Conservation (phyloP, 2,113 vertebrate species). For the Halichoeres trimaculatus region DNA sequence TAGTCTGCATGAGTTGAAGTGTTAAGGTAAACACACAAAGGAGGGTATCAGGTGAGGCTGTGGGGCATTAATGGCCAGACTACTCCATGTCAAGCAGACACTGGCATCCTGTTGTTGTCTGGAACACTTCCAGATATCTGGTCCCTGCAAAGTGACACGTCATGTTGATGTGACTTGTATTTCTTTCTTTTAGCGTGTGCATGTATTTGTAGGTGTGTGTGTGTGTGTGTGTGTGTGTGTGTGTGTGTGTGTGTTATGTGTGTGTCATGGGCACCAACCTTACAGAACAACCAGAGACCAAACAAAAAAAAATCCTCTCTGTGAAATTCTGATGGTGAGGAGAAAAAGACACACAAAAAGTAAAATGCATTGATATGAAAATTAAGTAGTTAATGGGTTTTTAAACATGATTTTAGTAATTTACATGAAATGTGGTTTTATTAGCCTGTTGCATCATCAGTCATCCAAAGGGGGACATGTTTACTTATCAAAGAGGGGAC, state of each 20-base stretch:
- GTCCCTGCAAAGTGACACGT: slow-evolving; percentile 1
- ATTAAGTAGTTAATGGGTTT: too few relatives aligned
- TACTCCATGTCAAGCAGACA: slow-evolving; percentile 35
- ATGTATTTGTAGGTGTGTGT: not conserved
- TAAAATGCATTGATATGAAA: too few relatives aligned
- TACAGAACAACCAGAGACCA: slow-evolving; percentile 69
- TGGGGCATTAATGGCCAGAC: not conserved
- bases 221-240: slow-evolving; percentile 32
- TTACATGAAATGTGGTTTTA: too few relatives aligned
- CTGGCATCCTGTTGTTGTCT: slow-evolving; percentile 53
- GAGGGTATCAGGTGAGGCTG: slow-evolving; percentile 34
- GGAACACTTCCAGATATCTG: slow-evolving; percentile 36
- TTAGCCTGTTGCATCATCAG: too few relatives aligned
- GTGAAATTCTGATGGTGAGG: slow-evolving; percentile 34
- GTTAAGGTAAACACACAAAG: slow-evolving; percentile 16
- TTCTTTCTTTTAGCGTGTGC: not conserved
- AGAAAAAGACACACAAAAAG: slow-evolving; percentile 8
- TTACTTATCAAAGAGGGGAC: too few relatives aligned
- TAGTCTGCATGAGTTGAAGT: not conserved
- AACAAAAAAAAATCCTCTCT: slow-evolving; percentile 57
- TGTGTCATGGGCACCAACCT: slow-evolving; percentile 53
- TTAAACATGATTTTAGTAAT: too few relatives aligned
- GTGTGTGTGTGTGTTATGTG: slow-evolving; percentile 29
- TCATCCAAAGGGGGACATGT: too few relatives aligned
- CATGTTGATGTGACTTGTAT: slow-evolving; percentile 27